Conservation (phyloP, 1,140 invertebrate species). For the Schlechtendalia chinensis region DNA sequence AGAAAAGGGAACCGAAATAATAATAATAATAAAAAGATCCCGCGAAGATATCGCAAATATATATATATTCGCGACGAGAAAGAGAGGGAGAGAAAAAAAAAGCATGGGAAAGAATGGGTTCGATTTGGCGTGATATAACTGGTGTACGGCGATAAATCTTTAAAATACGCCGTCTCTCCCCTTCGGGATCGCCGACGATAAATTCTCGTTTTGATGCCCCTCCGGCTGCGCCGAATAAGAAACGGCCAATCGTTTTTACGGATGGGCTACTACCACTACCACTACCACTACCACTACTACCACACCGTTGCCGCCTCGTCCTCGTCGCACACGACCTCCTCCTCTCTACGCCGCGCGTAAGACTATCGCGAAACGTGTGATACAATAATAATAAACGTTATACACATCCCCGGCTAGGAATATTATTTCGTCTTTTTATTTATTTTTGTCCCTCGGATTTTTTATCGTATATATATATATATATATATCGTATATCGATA, state of each 20-base stretch:
- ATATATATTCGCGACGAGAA: not conserved
- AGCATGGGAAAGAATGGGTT: slow-evolving; percentile 36
- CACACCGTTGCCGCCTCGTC: not conserved
- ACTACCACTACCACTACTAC: too few species aligned
- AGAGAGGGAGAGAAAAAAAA: not conserved
- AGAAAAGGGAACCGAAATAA: not conserved
- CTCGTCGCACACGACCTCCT: not conserved
- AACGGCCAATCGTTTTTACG: slow-evolving; percentile 49
- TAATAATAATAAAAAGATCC: slow-evolving; percentile 12
- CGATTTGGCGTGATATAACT: slow-evolving; percentile 48
- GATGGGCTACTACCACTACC: slow-evolving; percentile 15
- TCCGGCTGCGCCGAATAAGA: slow-evolving; percentile 14
- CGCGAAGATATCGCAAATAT: not conserved
- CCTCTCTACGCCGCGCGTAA: not conserved
- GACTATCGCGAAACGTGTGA: not conserved
- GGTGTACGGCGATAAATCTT: slow-evolving; percentile 43
- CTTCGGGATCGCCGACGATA: slow-evolving; percentile 34
- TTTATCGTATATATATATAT: not conserved
- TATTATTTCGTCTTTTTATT: not conserved
- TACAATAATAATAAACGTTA: not conserved
- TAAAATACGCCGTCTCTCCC: slow-evolving; percentile 49
- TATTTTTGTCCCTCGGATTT: not conserved
- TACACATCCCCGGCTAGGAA: too few species aligned
- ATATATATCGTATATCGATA: too few species aligned
- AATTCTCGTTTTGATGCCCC: slow-evolving; percentile 49